Conservation (phyloP, 2,797 vertebrate genomes). For the Phrynocephalus guinanensis region DNA sequence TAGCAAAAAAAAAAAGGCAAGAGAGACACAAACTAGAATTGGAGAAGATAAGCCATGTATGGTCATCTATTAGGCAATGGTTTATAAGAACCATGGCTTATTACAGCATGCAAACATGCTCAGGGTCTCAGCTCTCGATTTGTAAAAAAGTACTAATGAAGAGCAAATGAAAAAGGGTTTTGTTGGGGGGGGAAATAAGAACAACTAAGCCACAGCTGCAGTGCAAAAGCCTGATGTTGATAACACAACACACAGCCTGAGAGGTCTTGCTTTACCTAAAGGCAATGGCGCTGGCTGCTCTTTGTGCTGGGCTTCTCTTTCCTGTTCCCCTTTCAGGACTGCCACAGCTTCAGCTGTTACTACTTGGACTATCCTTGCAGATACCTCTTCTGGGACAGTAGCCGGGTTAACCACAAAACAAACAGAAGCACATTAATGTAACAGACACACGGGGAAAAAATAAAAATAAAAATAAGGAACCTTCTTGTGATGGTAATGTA, state of each 20-base stretch:
- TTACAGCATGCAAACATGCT: neutral
- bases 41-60: neutral
- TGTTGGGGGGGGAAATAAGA: neutral
- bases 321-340: slow-evolving; percentile 94
- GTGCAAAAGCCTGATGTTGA: slow-evolving; percentile 12
- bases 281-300: slow-evolving; percentile 80
- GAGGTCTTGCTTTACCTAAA: slow-evolving; percentile 79
- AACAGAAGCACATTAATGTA: slow-evolving; percentile 52
- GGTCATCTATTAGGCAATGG: neutral
- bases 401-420: slow-evolving; percentile 67
- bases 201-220: slow-evolving; percentile 18
- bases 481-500: neutral
- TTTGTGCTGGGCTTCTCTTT: slow-evolving; percentile 86
- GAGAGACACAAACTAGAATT: neutral
- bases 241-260: slow-evolving; percentile 34
- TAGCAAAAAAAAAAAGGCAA: neutral
- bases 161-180: neutral
- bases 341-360: slow-evolving; percentile 98
- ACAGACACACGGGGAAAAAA: slow-evolving; percentile 36
- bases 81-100: neutral
- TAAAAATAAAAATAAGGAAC: neutral
- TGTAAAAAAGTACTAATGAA: slow-evolving; percentile 1
- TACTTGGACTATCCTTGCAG: slow-evolving; percentile 97
- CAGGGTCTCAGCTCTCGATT: neutral
- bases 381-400: slow-evolving; percentile 91